Evolutionary conservation across 2,888 invertebrate species (phyloP), one percentile per base, ranked within the genome.

Genomic region (Quadroppia sp.): DNA sequence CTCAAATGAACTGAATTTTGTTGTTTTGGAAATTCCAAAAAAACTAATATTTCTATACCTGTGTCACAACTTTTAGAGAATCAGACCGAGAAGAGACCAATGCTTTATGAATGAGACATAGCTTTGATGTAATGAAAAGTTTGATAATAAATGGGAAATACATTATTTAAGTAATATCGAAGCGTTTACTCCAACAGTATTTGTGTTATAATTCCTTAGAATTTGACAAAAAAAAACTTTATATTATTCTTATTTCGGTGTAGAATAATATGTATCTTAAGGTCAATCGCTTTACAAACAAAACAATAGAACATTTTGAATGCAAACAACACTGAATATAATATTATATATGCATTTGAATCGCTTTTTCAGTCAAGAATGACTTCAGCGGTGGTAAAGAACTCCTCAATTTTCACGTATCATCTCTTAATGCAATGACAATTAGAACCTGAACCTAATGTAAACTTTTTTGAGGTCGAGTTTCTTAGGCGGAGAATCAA

Each of bases 401-500:
- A 45, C 64, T 64, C 64, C 36, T 64, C 64, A 36, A 36, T 30
- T 64, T 56, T 53, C 20, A 20, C 4, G 23, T 40, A 45, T 23
- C 13, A 69, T 25, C 42, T 7, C 4, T 42, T 11, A 15, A 15
- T n/a, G 32, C 42, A 17, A 69, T 69, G 28, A 45, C 25, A 69
- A 69, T 40, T 23, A 42, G 42, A 20, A 45, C 45, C 69, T 64
- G 36, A 64, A 64, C 69, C 69, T 23, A 4, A 25, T 25, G 23
- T 69, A 69, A 69, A 69, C 42, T 45, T 28, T 69, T 69, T 69
- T n/a, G n/a, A 69, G 69, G 69, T 69, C 69, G 69, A 13, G 28
- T 7, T n/a, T 69, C 40, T 28, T n/a, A 67, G 42, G 69, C 40
- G 42, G 42, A 23, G 28, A 32, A 69, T 69, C 42, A n/a, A 42